A percentile compares a stretch with the other conserved stretches of the same genome.
Evolutionary conservation across 2,888 invertebrate genomes (phyloP).

Genomic region (Fragum fragum): DNA sequence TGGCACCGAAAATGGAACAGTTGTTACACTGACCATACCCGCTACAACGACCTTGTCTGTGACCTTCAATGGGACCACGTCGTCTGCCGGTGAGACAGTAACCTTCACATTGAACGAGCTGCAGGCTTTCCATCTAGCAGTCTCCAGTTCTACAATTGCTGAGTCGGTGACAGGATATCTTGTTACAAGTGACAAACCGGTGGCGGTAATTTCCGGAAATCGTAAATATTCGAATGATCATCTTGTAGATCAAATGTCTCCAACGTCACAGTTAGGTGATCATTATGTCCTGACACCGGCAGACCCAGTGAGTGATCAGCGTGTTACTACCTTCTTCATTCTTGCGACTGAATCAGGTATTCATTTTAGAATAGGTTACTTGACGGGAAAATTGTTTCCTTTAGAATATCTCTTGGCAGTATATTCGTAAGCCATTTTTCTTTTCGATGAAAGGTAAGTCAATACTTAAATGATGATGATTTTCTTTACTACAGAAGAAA

Average conservation of each 20-base stretch:
- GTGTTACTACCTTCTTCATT: constrained; percentile 46
- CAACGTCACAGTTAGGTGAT: constrained; percentile 25
- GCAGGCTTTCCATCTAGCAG: constrained; percentile 43
- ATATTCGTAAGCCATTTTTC: no score
- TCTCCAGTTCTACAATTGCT: background rate
- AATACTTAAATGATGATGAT: no score
- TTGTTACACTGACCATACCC: constrained; percentile 44
- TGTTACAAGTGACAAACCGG: constrained; percentile 35
- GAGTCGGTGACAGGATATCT: constrained; percentile 47
- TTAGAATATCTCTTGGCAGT: no score
- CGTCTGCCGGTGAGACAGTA: constrained; percentile 39
- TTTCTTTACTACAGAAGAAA: no score
- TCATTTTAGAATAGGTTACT: no score
- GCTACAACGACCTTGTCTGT: constrained; percentile 23
- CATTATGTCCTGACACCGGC: constrained; percentile 51
- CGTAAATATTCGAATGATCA: constrained; percentile 28
- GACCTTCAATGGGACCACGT: constrained; percentile 13
- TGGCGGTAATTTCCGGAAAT: constrained; percentile 53
- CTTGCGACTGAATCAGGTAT: constrained; percentile 33
- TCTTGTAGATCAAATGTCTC: constrained; percentile 39
- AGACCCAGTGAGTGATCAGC: constrained; percentile 10
- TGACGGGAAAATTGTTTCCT: no score
- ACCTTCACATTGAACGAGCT: constrained; percentile 39
- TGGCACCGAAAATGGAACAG: constrained; percentile 40
- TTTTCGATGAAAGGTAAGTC: no score